phyloP scores from a whole-genome alignment of 2,113 vertebrate species.

The Addax nasomaculatus region DNA sequence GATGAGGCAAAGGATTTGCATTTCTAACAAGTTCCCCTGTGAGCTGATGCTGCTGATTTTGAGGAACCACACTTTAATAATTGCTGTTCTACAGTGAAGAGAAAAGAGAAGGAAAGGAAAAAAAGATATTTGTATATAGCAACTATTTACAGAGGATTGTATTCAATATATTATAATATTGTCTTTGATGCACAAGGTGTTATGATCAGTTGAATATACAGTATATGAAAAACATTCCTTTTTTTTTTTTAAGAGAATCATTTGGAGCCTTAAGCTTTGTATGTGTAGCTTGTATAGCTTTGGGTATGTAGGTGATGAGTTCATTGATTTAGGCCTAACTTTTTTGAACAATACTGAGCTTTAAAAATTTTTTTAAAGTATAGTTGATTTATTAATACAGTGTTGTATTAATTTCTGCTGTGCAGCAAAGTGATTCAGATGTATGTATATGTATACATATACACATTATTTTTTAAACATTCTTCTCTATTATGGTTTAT shows the following conservation, averaged over 20 bases:
- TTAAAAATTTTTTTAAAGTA: background rate
- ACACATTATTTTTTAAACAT: background rate
- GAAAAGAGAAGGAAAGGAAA: background rate
- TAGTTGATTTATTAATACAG: background rate
- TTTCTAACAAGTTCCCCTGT: conserved; percentile 6
- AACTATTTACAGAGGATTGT: background rate
- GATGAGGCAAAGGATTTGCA: background rate
- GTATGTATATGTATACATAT: background rate
- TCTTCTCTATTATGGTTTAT: background rate
- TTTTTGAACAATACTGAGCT: background rate
- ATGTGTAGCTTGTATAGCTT: background rate
- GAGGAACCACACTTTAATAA: background rate
- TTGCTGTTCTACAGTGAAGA: background rate
- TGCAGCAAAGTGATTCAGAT: background rate
- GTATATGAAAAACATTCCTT: background rate
- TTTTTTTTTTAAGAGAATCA: background rate
- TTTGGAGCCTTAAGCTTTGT: background rate
- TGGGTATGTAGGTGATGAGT: background rate
- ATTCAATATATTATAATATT: background rate
- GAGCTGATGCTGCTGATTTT: background rate
- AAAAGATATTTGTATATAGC: background rate
- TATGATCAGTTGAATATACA: background rate
- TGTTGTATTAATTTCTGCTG: background rate
- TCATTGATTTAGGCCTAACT: background rate
- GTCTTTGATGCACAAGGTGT: background rate